Evolutionary conservation across 2,888 invertebrate species (phyloP).

Genomic region (Stratiomys singularior): DNA sequence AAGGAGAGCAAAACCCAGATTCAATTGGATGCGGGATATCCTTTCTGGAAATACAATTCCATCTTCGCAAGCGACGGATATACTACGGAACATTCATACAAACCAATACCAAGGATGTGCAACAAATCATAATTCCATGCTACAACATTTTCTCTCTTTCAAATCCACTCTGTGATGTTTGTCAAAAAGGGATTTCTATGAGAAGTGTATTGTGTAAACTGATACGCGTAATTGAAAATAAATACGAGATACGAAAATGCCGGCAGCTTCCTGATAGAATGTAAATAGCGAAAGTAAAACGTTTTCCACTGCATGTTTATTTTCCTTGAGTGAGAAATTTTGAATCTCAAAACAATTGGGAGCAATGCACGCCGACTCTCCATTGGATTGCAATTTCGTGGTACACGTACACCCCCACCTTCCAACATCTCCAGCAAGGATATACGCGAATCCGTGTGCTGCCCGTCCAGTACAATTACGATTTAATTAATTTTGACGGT

Average conservation of each 20-base stretch:
- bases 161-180: conserved; percentile 12
- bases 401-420: background rate
- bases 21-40: too few species aligned
- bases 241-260: conserved; percentile 40
- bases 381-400: background rate
- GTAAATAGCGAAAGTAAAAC: conserved; percentile 41
- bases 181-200: conserved; percentile 31
- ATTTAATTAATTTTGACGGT: conserved; percentile 37
- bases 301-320: conserved; percentile 33
- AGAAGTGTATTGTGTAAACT: conserved; percentile 32
- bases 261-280: conserved; percentile 35
- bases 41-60: too few species aligned
- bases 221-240: conserved; percentile 43
- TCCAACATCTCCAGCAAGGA: background rate
- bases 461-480: conserved; percentile 33
- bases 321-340: conserved; percentile 40
- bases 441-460: background rate
- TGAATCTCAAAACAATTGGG: conserved; percentile 29
- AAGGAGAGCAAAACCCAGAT: too few species aligned
- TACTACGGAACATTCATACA: too few species aligned
- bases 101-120: background rate
- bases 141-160: background rate
- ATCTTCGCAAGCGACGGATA: too few species aligned
- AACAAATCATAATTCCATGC: background rate
- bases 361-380: background rate